Percentiles rank a stretch among this genome's conserved stretches.
These are phyloP conservation scores for Lepidurus packardi DNA, from an alignment of 1,140 invertebrate species.

Conservation along the genomic window DNA sequence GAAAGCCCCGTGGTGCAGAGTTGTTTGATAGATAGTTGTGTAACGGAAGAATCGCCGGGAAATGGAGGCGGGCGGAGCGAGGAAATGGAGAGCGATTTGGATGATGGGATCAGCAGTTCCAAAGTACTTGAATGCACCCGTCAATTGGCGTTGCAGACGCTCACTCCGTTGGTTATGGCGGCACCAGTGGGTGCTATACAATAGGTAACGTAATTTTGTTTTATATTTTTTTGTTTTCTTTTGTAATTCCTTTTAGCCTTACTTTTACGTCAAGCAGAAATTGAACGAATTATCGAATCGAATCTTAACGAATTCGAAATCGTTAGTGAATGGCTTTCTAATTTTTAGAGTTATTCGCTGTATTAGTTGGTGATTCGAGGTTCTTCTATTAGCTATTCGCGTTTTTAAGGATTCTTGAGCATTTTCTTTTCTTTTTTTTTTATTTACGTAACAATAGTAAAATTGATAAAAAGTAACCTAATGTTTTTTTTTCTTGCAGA, in stretches of 20 bases:
- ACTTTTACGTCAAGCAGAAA: no score
- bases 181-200: not conserved
- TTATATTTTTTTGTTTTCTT: not conserved
- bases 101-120: constrained; percentile 1
- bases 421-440: not conserved
- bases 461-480: no score
- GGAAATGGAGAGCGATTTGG: not conserved
- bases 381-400: no score
- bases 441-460: no score
- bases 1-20: constrained; percentile 32
- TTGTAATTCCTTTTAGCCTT: not conserved
- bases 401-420: not conserved
- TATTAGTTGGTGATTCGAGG: not conserved
- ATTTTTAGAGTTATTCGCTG: not conserved
- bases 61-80: not conserved
- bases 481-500: not conserved
- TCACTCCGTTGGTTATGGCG: not conserved
- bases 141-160: constrained; percentile 1
- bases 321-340: not conserved
- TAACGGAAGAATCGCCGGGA: constrained; percentile 19
- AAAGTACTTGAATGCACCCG: not conserved
- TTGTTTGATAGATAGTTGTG: constrained; percentile 32
- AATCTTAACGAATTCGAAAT: no score
- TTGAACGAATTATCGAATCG: no score
- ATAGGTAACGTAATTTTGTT: not conserved